Base-by-base conservation (phyloP, 2,888 invertebrate species). In the Galerucella nymphaeae region DNA sequence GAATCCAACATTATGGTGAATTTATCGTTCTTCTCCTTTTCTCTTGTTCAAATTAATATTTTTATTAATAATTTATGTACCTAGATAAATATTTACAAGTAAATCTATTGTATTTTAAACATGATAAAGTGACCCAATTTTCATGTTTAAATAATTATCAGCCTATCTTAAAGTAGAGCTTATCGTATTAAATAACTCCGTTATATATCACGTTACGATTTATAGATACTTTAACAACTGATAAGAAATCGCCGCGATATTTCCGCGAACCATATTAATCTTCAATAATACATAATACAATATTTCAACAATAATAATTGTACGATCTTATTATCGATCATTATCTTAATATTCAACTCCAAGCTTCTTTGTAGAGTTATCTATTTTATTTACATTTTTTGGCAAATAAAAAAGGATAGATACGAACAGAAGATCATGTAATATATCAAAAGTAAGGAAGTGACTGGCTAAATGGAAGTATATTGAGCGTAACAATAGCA, bases 201-300 rank as follows among this genome's bases (percentile, higher is more conserved):
- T 4, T 13, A 45, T 45, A 48, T 48, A 14, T n/a, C 3, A 48
- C 48, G n/a, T 48, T 48, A 2, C 1, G 48, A 48, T 16, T 14
- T n/a, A 48, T 48, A 48, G 48, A 48, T 48, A 48, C n/a, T 48
- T 48, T 48, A 5, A 48, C n/a, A 48, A n/a, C 48, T n/a, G n/a
- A 48, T 48, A 48, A 38, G 30, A 48, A n/a, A n/a, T n/a, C n/a
- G n/a, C 8, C 14, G n/a, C n/a, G 48, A 48, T 48, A 48, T 48
- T 48, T 48, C 48, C 48, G 48, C n/a, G 48, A 48, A 48, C 2
- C 2, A 5, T 14, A n/a, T 8, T 48, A 48, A n/a, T n/a, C 8
- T n/a, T 48, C n/a, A n/a, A 45, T 13, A 14, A 45, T 38, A 38
- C 30, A 38, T 38, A 8, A 38, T 8, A 38, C 8, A 38, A 38